Conservation (phyloP, 1,140 invertebrate species). For the Eumaeus atala region DNA sequence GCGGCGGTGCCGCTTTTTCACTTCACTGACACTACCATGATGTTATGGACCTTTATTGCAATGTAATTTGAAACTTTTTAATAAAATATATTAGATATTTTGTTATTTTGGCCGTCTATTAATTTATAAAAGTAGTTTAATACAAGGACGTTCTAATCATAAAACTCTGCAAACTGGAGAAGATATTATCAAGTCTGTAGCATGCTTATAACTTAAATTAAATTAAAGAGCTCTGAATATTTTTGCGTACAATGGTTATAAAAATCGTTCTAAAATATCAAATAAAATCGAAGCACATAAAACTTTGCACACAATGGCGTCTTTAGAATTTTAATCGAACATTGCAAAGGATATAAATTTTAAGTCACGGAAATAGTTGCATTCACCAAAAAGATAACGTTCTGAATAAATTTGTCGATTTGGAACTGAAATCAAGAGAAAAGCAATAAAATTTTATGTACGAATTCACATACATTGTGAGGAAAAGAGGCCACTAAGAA, state of each 20-base stretch:
- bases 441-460: slow-evolving; percentile 27
- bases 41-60: too few relatives aligned
- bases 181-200: too few relatives aligned
- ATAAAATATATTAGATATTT: too few relatives aligned
- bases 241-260: too few relatives aligned
- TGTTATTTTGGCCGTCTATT: too few relatives aligned
- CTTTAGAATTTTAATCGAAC: slow-evolving; percentile 9
- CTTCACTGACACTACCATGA: too few relatives aligned
- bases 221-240: too few relatives aligned
- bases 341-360: slow-evolving; percentile 9
- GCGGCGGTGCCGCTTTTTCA: too few relatives aligned
- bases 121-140: too few relatives aligned
- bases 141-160: background rate
- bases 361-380: slow-evolving; percentile 10
- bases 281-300: slow-evolving; percentile 2
- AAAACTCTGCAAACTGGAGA: background rate
- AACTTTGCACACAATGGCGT: slow-evolving; percentile 3
- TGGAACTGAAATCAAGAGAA: slow-evolving; percentile 10
- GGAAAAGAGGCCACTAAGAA: slow-evolving; percentile 49
- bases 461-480: slow-evolving; percentile 32
- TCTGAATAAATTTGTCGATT: slow-evolving; percentile 10
- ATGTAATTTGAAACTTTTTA: too few relatives aligned
- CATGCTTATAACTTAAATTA: too few relatives aligned
- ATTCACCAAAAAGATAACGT: slow-evolving; percentile 10
- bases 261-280: background rate